Evolutionary conservation across 2,888 invertebrate genomes (phyloP).

Genomic region (Sarcophaga caerulescens): DNA sequence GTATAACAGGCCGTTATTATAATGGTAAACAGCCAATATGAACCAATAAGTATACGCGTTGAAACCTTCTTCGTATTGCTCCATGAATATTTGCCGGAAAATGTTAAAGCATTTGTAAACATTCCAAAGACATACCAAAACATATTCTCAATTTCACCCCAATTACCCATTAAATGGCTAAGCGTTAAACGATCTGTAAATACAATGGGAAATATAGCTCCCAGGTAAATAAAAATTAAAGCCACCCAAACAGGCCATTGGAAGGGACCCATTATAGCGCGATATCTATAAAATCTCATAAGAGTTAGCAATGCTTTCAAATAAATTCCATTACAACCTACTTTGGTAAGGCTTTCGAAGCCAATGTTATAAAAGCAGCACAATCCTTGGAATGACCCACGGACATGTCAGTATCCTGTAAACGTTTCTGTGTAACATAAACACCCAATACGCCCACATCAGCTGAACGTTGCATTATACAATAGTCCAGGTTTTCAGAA

Average conservation of each 20-base stretch:
- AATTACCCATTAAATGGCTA: slow-evolving; percentile 85
- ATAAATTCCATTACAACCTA: slow-evolving; percentile 70
- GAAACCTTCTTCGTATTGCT: slow-evolving; percentile 86
- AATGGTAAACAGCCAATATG: slow-evolving; percentile 92
- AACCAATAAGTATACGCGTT: slow-evolving; percentile 87
- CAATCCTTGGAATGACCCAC: slow-evolving; percentile 88
- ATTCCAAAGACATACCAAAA: slow-evolving; percentile 94
- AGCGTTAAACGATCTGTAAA: slow-evolving; percentile 88
- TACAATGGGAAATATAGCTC: slow-evolving; percentile 88
- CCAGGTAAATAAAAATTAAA: slow-evolving; percentile 86
- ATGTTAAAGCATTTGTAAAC: slow-evolving; percentile 90
- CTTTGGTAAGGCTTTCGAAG: slow-evolving; percentile 90
- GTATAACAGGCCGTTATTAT: slow-evolving; percentile 92
- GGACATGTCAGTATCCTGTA: slow-evolving; percentile 84
- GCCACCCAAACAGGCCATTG: slow-evolving; percentile 91
- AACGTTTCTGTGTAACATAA: slow-evolving; percentile 83
- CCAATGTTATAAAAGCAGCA: slow-evolving; percentile 88
- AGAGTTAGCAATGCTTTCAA: neutral
- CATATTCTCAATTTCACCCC: slow-evolving; percentile 90
- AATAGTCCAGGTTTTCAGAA: slow-evolving; percentile 84
- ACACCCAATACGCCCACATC: slow-evolving; percentile 89
- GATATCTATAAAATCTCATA: slow-evolving; percentile 83
- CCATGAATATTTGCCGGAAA: slow-evolving; percentile 87
- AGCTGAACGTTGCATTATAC: slow-evolving; percentile 82
- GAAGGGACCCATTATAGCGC: slow-evolving; percentile 92